These are phyloP conservation scores for Hesperophylax magnus DNA, from an alignment of 1,140 invertebrate species.

Conservation along the genomic window DNA sequence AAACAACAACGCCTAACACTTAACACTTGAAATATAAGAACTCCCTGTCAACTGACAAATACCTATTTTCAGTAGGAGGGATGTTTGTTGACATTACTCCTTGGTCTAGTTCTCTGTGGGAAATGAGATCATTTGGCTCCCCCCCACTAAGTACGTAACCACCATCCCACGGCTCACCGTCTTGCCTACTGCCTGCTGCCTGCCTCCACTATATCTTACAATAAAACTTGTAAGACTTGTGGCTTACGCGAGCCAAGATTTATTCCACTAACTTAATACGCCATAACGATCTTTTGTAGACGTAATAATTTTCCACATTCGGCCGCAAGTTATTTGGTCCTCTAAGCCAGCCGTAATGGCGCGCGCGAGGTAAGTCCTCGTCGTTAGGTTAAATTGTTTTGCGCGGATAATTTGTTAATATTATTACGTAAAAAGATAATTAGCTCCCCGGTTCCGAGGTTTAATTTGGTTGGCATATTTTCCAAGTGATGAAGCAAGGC, in stretches of 20 bases:
- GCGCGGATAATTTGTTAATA: constrained; percentile 31
- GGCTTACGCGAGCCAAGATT: constrained; percentile 65
- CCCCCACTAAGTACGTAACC: neutral
- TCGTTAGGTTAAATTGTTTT: constrained; percentile 37
- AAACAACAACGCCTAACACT: too few species aligned
- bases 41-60: neutral
- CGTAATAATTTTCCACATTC: constrained; percentile 57
- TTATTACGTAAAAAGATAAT: constrained; percentile 30
- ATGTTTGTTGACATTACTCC: neutral
- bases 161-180: neutral
- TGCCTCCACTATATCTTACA: constrained; percentile 61
- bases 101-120: constrained; percentile 7
- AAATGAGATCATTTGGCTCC: constrained; percentile 15
- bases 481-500: neutral
- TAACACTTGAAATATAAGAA: too few species aligned
- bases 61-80: neutral
- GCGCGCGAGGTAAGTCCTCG: constrained; percentile 16
- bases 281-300: constrained; percentile 64
- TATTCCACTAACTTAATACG: constrained; percentile 69
- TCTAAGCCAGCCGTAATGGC: constrained; percentile 52
- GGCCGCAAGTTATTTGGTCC: constrained; percentile 53
- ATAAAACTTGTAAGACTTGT: constrained; percentile 69
- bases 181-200: neutral
- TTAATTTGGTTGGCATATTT: neutral
- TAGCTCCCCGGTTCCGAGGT: neutral